These are phyloP conservation scores for Carcharodon carcharias DNA, from an alignment of 2,797 vertebrate species.

Conservation along the genomic window DNA sequence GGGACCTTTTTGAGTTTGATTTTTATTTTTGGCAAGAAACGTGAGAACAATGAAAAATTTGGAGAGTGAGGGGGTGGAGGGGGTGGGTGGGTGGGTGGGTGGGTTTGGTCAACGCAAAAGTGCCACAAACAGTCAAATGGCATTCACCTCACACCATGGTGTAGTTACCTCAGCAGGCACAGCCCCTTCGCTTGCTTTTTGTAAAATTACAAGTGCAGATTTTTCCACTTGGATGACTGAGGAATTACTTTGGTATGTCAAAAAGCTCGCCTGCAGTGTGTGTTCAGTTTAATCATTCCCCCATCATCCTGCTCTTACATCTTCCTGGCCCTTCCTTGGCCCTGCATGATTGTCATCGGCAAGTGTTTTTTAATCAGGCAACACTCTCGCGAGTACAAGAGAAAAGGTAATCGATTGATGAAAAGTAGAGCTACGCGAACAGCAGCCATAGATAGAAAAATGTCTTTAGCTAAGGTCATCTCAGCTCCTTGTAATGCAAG, in stretches of 20 bases:
- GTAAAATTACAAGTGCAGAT: background rate
- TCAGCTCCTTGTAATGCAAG: constrained; percentile 71
- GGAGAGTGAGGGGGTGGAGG: background rate
- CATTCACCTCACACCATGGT: constrained; percentile 12
- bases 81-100: background rate
- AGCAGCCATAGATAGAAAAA: constrained; percentile 71
- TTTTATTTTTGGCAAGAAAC: background rate
- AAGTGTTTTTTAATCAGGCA: constrained; percentile 72
- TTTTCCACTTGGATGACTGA: background rate
- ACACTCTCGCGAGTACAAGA: constrained; percentile 82
- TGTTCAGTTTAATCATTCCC: background rate
- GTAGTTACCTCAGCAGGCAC: background rate
- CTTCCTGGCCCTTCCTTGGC: background rate
- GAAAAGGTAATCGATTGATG: constrained; percentile 91
- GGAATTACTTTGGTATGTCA: background rate
- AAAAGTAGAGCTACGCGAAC: constrained; percentile 86
- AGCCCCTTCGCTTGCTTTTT: background rate
- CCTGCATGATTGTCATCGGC: constrained; percentile 35
- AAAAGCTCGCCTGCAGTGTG: background rate
- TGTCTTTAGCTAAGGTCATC: constrained; percentile 71
- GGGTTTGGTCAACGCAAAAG: background rate
- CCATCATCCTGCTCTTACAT: background rate
- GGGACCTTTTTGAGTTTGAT: background rate
- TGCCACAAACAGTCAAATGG: background rate
- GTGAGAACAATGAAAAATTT: background rate